Evolutionary conservation across 2,113 vertebrate genomes (phyloP).

Genomic region (Otus sunia): DNA sequence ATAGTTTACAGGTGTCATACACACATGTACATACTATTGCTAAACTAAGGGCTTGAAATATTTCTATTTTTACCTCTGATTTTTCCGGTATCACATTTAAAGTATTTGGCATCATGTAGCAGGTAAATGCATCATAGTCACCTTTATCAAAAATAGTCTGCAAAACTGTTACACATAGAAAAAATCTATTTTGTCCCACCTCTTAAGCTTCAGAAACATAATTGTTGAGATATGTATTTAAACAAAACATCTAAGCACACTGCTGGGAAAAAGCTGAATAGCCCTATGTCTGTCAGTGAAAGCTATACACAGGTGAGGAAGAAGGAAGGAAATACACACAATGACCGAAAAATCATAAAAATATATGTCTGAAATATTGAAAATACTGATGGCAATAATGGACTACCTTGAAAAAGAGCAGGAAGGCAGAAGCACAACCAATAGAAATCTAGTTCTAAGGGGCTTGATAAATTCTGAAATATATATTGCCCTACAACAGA

Average conservation of each 20-base stretch:
- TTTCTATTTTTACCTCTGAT: not conserved
- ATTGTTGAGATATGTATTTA: not conserved
- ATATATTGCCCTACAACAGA: not conserved
- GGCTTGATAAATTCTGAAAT: not conserved
- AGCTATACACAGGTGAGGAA: not conserved
- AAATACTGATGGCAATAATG: not conserved
- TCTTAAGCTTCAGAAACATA: not conserved
- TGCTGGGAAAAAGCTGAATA: not conserved
- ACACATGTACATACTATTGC: not conserved
- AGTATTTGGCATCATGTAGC: not conserved
- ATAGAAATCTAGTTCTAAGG: not conserved
- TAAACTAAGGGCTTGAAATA: not conserved
- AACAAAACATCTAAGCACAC: not conserved
- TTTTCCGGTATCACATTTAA: not conserved
- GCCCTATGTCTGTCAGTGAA: not conserved
- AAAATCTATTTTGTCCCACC: not conserved
- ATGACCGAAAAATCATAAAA: not conserved
- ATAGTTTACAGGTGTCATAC: not conserved
- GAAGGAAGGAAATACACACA: not conserved
- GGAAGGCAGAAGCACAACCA: not conserved
- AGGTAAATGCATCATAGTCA: not conserved
- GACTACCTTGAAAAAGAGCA: not conserved
- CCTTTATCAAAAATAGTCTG: not conserved
- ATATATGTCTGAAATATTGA: not conserved
- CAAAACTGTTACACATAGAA: not conserved